Evolutionary conservation across 92 coral and sea anemone species (phyloP).

Genomic region (Pocillopora meandrina): DNA sequence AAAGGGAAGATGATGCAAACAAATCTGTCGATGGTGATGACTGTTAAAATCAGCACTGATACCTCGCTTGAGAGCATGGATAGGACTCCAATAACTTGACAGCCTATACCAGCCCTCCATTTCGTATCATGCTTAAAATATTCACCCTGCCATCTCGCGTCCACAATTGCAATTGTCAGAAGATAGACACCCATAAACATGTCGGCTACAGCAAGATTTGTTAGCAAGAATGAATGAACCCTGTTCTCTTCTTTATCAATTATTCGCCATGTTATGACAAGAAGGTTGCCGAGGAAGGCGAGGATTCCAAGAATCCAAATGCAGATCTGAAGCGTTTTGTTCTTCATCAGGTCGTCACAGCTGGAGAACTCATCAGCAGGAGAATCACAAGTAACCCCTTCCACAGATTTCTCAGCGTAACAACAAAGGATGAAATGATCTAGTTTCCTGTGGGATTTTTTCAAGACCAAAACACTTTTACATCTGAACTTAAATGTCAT

Average conservation of each 20-base stretch:
- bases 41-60: slow-evolving; percentile 54
- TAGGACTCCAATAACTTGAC: slow-evolving; percentile 54
- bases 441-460: slow-evolving; percentile 37
- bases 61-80: slow-evolving; percentile 72
- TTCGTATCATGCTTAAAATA: slow-evolving; percentile 67
- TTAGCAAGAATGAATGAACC: slow-evolving; percentile 53
- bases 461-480: too few relatives aligned
- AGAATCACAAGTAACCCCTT: slow-evolving; percentile 40
- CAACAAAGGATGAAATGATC: slow-evolving; percentile 62
- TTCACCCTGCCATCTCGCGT: slow-evolving; percentile 70
- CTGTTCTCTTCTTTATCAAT: slow-evolving; percentile 27
- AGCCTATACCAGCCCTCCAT: slow-evolving; percentile 70
- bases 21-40: slow-evolving; percentile 65
- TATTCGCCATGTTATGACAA: slow-evolving; percentile 58
- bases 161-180: slow-evolving; percentile 57
- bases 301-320: slow-evolving; percentile 70
- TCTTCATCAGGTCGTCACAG: slow-evolving; percentile 77
- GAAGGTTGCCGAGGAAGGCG: slow-evolving; percentile 59
- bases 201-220: slow-evolving; percentile 67
- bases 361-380: slow-evolving; percentile 67
- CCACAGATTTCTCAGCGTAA: slow-evolving; percentile 57
- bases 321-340: slow-evolving; percentile 52
- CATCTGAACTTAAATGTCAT: neutral
- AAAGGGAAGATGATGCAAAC: slow-evolving; percentile 69
- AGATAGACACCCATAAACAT: slow-evolving; percentile 69